phyloP scores from a whole-genome alignment of 2,797 vertebrate genomes.

The Neosilurus hyrtlii region DNA sequence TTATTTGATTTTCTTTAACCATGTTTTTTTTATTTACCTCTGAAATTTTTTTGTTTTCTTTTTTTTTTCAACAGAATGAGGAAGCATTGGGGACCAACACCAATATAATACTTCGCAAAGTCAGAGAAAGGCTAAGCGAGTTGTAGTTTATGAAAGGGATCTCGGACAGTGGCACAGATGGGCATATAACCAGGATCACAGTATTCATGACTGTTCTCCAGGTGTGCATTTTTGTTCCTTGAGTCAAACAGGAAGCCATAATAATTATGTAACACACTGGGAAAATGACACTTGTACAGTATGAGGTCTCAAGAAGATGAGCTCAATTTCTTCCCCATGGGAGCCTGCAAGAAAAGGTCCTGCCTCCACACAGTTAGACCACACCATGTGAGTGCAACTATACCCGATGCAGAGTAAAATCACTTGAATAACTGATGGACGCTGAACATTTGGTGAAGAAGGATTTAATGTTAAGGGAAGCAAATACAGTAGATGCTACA shows the following conservation, averaged over 20 bases:
- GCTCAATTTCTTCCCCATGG: background rate
- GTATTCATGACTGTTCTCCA: background rate
- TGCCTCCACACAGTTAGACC: conserved; percentile 12
- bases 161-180: conserved; percentile 2
- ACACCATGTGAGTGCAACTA: background rate
- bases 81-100: background rate
- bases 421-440: conserved; percentile 11
- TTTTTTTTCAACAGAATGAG: background rate
- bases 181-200: background rate
- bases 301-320: background rate
- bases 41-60: too few species aligned
- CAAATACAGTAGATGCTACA: conserved; percentile 4
- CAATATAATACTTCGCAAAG: background rate
- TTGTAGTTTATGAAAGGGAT: background rate
- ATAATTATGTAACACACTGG: background rate
- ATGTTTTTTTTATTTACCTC: too few species aligned
- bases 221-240: background rate
- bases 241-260: background rate
- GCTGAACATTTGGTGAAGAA: background rate
- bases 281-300: conserved; percentile 3
- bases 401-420: background rate
- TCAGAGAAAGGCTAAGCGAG: too few species aligned
- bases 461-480: background rate
- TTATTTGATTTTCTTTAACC: too few species aligned
- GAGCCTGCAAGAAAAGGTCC: background rate